Conservation (phyloP, 2,888 invertebrate species). For the Phalera bucephala region DNA sequence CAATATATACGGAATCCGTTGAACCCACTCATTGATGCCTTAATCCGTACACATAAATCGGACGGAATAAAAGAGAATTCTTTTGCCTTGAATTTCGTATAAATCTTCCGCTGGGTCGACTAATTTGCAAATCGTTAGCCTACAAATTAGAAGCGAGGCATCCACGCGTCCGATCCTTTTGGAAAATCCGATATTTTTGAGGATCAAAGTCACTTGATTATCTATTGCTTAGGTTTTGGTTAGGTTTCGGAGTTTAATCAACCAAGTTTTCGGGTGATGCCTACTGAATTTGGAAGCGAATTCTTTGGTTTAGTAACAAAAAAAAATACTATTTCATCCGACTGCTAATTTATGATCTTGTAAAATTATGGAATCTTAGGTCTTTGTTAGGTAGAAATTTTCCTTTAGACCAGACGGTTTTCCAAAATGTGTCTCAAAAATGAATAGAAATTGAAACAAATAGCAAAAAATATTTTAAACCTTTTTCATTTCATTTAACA, state of each 20-base stretch:
- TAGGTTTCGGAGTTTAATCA: background rate
- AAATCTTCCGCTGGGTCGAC: constrained; percentile 29
- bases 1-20: constrained; percentile 2
- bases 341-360: too few species aligned
- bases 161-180: constrained; percentile 8
- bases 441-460: too few species aligned
- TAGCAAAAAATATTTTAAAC: too few species aligned
- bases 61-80: constrained; percentile 6
- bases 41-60: constrained; percentile 11
- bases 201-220: constrained; percentile 15
- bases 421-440: too few species aligned
- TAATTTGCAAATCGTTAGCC: constrained; percentile 38
- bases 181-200: constrained; percentile 17
- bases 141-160: constrained; percentile 21
- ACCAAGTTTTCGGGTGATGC: too few species aligned
- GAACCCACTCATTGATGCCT: constrained; percentile 8
- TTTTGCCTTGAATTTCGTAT: constrained; percentile 15
- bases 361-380: too few species aligned
- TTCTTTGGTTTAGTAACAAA: too few species aligned
- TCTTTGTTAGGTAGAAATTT: too few species aligned
- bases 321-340: too few species aligned
- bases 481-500: too few species aligned
- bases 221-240: constrained; percentile 2
- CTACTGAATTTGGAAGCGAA: too few species aligned
- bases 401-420: too few species aligned